These are phyloP conservation scores for Misgurnus mizolepis DNA, from an alignment of 2,113 vertebrate species.

Conservation along the genomic window DNA sequence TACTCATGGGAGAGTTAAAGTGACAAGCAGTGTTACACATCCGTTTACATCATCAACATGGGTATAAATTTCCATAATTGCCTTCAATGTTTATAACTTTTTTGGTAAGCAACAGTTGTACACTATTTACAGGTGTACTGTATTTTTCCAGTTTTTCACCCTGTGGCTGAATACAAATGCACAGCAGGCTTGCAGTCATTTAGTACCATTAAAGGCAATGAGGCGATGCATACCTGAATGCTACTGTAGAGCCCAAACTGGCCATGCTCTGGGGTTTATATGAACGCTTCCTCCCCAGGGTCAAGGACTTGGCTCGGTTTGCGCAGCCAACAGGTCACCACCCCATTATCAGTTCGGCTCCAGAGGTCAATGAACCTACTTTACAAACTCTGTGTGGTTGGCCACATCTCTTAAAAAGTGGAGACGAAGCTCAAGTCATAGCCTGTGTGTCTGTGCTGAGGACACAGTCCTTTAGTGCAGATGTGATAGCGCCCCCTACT, in stretches of 20 bases:
- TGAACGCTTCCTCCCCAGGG: conserved; percentile 40
- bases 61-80: too few species aligned
- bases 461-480: neutral
- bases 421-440: conserved; percentile 36
- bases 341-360: conserved; percentile 21
- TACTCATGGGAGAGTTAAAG: too few species aligned
- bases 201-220: conserved; percentile 32
- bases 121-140: neutral
- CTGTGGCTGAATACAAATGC: conserved; percentile 21
- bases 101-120: conserved; percentile 6
- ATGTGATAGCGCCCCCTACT: conserved; percentile 50
- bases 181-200: neutral
- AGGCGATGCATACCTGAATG: conserved; percentile 45
- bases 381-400: conserved; percentile 12
- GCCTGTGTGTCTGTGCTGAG: conserved; percentile 32
- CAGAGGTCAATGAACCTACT: conserved; percentile 34
- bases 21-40: too few species aligned
- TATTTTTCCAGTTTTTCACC: neutral
- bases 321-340: conserved; percentile 32
- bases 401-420: conserved; percentile 31
- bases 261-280: conserved; percentile 34
- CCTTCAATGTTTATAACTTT: neutral
- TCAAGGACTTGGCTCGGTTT: conserved; percentile 51
- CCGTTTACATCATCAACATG: too few species aligned
- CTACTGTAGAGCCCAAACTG: conserved; percentile 31